Base-by-base conservation (phyloP, 53 echinoderm and acorn worm genomes). In the Zoroaster sp. region DNA sequence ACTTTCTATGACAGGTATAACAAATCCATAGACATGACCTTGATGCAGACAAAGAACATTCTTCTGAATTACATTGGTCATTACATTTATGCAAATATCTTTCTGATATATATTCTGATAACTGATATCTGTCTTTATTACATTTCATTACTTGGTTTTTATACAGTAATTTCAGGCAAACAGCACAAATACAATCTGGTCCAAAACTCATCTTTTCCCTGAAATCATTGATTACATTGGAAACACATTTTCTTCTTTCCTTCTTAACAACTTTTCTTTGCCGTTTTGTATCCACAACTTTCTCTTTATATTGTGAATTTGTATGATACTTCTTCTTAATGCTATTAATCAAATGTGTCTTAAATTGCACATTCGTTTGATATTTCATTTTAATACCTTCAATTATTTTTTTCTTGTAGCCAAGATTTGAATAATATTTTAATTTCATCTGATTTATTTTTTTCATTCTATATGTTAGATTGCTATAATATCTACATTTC, bases 111-210 rank as follows among this genome's bases (percentile, higher is more conserved):
- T n/a, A n/a, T n/a, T n/a, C n/a, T n/a, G n/a, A n/a, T n/a, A n/a
- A n/a, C n/a, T n/a, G n/a, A 42, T 92, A 89, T 33, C 74, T 74
- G 0, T 55, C 47, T 51, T 34, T 92, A 18, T 4, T 83, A 69
- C 92, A 88, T 41, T 83, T 83, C 13, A 52, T 2, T 3, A 89
- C 89, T 76, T 89, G 92, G 1, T 89, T 89, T 40, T 68, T 52
- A 52, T 73, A 88, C 20, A 89, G 36, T 1, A 89, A 23, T 51
- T 88, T 92, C 2, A 73, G 41, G 30, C 59, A 59, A 59, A 59
- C 59, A 25, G 59, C 59, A 59, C 25, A 59, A 1, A 59, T 14
- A 23, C 21, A 25, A 23, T 6, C 9, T 59, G 59, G 23, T 23
- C 59, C 59, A 2, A 0, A 59, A 59, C 28, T 59, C 1, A 25